phyloP scores from a whole-genome alignment of 2,113 vertebrate genomes.

The Bubo bubo region DNA sequence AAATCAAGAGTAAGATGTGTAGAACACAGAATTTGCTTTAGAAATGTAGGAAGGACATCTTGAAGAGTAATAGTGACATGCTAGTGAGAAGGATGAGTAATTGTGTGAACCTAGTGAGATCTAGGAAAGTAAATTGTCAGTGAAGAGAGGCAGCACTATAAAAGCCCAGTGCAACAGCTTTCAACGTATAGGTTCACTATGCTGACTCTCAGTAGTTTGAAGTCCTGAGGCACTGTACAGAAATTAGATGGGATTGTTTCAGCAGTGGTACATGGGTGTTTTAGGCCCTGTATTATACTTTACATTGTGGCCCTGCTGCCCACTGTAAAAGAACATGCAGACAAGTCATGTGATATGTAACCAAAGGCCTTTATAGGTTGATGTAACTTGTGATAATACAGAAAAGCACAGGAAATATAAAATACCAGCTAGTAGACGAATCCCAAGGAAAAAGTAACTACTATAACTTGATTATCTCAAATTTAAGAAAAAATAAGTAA shows the following conservation, averaged over 20 bases:
- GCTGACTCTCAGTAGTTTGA: not conserved
- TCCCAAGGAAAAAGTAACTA: not conserved
- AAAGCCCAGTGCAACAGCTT: not conserved
- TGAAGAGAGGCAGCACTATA: not conserved
- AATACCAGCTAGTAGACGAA: not conserved
- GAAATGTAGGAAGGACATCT: not conserved
- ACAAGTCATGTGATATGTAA: not conserved
- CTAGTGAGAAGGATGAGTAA: not conserved
- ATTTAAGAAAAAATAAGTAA: not conserved
- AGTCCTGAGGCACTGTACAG: not conserved
- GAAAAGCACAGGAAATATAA: not conserved
- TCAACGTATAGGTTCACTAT: not conserved
- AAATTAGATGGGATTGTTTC: not conserved
- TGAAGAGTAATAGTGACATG: not conserved
- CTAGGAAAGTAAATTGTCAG: not conserved
- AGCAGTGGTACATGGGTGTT: not conserved
- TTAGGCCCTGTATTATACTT: not conserved
- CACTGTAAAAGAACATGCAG: not conserved
- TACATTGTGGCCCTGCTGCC: not conserved
- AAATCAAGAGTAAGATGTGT: not conserved
- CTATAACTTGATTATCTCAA: not conserved
- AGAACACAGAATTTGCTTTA: not conserved
- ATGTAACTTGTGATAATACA: rapidly evolving
- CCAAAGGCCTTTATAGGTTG: not conserved
- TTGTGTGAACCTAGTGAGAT: not conserved